Percentiles rank a stretch among this genome's conserved stretches.
Evolutionary conservation across 2,888 invertebrate genomes (phyloP).

Genomic region (Xestobium rufovillosum): DNA sequence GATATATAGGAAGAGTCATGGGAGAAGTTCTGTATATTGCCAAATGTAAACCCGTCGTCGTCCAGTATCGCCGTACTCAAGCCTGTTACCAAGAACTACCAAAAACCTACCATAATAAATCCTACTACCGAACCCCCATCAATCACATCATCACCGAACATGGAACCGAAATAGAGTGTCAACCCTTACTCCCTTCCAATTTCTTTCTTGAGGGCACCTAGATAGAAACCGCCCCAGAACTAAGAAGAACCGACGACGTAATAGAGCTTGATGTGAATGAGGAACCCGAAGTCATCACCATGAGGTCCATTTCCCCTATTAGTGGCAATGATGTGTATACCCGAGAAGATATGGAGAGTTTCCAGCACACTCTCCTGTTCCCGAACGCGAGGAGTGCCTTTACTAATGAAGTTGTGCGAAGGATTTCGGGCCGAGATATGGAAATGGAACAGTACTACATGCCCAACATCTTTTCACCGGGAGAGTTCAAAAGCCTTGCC

Average conservation of each 20-base stretch:
- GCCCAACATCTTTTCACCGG: too few species aligned
- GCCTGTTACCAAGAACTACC: slow-evolving; percentile 13
- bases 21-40: background rate
- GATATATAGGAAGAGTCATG: too few species aligned
- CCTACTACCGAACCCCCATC: slow-evolving; percentile 8
- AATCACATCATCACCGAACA: slow-evolving; percentile 11
- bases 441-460: too few species aligned
- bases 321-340: slow-evolving; percentile 10
- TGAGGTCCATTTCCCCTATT: slow-evolving; percentile 8
- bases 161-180: slow-evolving; percentile 11
- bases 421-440: too few species aligned
- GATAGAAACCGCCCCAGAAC: slow-evolving; percentile 7
- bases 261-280: slow-evolving; percentile 6
- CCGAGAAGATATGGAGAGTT: slow-evolving; percentile 7
- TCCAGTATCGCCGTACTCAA: slow-evolving; percentile 2
- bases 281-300: slow-evolving; percentile 5
- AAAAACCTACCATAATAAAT: slow-evolving; percentile 8
- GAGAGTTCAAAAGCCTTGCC: too few species aligned
- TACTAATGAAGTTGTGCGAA: too few species aligned
- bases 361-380: slow-evolving; percentile 10
- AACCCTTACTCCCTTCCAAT: background rate
- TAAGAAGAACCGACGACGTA: background rate
- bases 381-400: slow-evolving; percentile 7
- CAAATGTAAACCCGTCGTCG: slow-evolving; percentile 7
- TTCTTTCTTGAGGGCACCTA: slow-evolving; percentile 8